phyloP scores from a whole-genome alignment of 2,888 invertebrate species.

The Smittia sp. region DNA sequence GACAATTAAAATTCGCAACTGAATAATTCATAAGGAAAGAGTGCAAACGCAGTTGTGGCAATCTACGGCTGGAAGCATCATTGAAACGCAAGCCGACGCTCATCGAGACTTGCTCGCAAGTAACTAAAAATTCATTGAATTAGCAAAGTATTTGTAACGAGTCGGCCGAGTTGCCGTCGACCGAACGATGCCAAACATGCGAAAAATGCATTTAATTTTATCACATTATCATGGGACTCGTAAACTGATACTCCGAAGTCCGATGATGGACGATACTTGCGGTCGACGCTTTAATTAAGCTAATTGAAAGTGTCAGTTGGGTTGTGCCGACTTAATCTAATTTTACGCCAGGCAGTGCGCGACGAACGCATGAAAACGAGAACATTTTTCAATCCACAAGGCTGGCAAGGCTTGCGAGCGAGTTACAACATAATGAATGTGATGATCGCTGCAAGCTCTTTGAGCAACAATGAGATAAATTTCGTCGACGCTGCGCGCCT shows the following conservation, averaged over 20 bases:
- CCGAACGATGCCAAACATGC: neutral
- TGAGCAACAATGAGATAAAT: too few species aligned
- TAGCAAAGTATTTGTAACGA: neutral
- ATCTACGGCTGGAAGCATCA: neutral
- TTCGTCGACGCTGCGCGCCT: too few species aligned
- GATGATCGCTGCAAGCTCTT: too few species aligned
- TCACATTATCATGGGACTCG: conserved; percentile 5
- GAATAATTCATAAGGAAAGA: conserved; percentile 6
- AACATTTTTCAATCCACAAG: neutral
- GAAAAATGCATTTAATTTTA: conserved; percentile 3
- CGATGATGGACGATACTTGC: neutral
- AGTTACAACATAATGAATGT: too few species aligned
- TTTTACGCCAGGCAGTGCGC: neutral
- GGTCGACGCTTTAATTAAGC: neutral
- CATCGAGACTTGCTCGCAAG: neutral
- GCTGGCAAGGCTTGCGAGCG: too few species aligned
- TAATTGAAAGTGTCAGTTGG: neutral
- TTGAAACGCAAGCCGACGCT: conserved; percentile 8
- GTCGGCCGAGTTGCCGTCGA: neutral
- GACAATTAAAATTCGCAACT: conserved; percentile 20
- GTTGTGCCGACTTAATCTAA: neutral
- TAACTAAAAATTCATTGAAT: neutral
- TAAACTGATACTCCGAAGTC: neutral
- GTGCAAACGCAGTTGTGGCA: neutral
- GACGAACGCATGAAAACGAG: neutral